Evolutionary conservation across 2,888 invertebrate species (phyloP).

Genomic region (Andrena minutula): DNA sequence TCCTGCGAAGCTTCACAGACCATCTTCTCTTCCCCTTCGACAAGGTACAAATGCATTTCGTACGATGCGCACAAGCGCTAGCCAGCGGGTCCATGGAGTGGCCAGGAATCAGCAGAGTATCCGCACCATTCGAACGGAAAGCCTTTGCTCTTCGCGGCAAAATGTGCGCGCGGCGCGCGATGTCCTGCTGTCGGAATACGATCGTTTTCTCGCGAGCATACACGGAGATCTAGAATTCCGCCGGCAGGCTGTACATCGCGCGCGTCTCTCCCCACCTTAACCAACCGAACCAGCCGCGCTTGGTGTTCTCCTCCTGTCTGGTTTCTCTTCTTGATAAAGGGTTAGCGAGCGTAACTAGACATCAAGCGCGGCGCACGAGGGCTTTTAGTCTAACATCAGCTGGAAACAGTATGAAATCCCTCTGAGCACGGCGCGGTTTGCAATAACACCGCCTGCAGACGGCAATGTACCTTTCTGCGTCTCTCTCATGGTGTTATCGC

Average conservation of each 20-base stretch:
- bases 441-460: constrained; percentile 53
- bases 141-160: constrained; percentile 76
- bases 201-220: not conserved
- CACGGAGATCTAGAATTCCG: constrained; percentile 16
- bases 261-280: constrained; percentile 30
- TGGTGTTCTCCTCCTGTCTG: constrained; percentile 26
- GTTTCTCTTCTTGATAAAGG: not conserved
- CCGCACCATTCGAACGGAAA: constrained; percentile 74
- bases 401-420: constrained; percentile 47
- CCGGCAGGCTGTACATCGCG: constrained; percentile 40
- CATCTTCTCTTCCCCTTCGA: not conserved
- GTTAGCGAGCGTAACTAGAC: not conserved
- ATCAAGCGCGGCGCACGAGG: constrained; percentile 56
- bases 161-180: constrained; percentile 77
- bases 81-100: constrained; percentile 80
- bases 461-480: not conserved
- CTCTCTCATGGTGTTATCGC: constrained; percentile 58
- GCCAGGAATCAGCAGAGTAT: constrained; percentile 70
- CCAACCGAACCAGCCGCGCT: constrained; percentile 43
- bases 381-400: constrained; percentile 59
- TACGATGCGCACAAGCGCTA: constrained; percentile 74
- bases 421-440: constrained; percentile 69
- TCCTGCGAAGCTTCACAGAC: constrained; percentile 5
- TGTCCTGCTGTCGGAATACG: constrained; percentile 58
- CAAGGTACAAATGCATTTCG: constrained; percentile 72